A percentile compares a stretch with the other conserved stretches of the same genome.
These are phyloP conservation scores for Brachionus koreanus DNA, from an alignment of 1,140 invertebrate genomes.

Conservation along the genomic window DNA sequence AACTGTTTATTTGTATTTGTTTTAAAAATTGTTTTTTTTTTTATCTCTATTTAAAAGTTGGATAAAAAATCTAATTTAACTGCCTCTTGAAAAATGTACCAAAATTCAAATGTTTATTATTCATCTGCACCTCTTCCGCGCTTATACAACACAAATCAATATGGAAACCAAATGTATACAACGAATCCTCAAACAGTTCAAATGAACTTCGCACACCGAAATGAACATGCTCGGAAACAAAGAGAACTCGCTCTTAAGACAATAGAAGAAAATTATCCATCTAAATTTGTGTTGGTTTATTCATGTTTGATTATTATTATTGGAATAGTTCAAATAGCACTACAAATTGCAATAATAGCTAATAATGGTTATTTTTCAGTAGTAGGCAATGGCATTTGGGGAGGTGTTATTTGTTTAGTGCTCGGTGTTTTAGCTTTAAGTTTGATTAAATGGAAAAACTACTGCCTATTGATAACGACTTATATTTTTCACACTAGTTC, in stretches of 20 bases:
- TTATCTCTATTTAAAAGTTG: too few species aligned
- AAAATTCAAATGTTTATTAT: neutral
- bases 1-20: too few species aligned
- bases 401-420: neutral
- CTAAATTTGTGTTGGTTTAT: neutral
- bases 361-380: neutral
- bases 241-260: neutral
- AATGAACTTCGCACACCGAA: neutral
- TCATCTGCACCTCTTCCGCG: neutral
- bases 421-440: neutral
- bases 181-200: neutral
- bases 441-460: neutral
- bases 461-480: neutral
- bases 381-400: conserved; percentile 18
- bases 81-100: neutral
- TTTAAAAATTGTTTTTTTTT: too few species aligned
- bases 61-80: neutral
- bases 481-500: neutral
- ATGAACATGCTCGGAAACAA: neutral
- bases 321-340: neutral
- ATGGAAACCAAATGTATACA: neutral
- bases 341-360: neutral
- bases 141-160: neutral
- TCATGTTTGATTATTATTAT: neutral
- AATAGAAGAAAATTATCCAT: conserved; percentile 9